Evolutionary conservation across 2,888 invertebrate genomes (phyloP).

Genomic region (Drosophila neotestacea): DNA sequence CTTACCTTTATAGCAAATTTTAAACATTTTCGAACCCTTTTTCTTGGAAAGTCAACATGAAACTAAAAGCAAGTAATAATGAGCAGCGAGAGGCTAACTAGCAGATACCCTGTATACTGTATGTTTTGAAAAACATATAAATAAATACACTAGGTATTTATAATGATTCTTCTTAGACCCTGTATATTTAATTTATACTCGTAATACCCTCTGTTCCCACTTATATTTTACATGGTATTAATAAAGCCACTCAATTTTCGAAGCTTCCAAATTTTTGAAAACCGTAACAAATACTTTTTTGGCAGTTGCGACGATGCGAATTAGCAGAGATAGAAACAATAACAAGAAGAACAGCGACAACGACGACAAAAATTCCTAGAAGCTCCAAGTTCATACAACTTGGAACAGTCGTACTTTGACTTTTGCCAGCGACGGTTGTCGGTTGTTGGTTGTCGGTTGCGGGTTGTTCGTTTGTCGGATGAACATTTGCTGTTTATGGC

Average conservation of each 20-base stretch:
- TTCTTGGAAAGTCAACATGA: conserved; percentile 43
- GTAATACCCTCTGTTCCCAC: too few species aligned
- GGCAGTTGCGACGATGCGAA: conserved; percentile 30
- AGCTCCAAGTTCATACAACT: conserved; percentile 48
- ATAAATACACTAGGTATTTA: too few species aligned
- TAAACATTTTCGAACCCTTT: conserved; percentile 41
- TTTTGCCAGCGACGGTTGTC: conserved; percentile 61
- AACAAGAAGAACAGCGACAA: conserved; percentile 1
- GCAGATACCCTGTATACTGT: conserved; percentile 4
- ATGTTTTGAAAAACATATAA: too few species aligned
- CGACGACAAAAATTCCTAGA: conserved; percentile 38
- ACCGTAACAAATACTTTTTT: conserved; percentile 35
- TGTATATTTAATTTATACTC: too few species aligned
- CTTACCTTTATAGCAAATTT: conserved; percentile 2
- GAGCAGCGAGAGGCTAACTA: background rate
- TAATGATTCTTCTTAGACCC: too few species aligned
- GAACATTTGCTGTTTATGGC: conserved; percentile 46
- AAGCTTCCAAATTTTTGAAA: conserved; percentile 28
- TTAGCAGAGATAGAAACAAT: conserved; percentile 32
- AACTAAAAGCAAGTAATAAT: background rate
- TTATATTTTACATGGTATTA: too few species aligned
- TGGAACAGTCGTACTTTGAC: conserved; percentile 70
- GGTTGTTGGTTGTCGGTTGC: conserved; percentile 19
- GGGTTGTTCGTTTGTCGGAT: conserved; percentile 43
- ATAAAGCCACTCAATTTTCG: conserved; percentile 19